Conservation (phyloP, 1,140 invertebrate genomes). For the Drosophila novamexicana region DNA sequence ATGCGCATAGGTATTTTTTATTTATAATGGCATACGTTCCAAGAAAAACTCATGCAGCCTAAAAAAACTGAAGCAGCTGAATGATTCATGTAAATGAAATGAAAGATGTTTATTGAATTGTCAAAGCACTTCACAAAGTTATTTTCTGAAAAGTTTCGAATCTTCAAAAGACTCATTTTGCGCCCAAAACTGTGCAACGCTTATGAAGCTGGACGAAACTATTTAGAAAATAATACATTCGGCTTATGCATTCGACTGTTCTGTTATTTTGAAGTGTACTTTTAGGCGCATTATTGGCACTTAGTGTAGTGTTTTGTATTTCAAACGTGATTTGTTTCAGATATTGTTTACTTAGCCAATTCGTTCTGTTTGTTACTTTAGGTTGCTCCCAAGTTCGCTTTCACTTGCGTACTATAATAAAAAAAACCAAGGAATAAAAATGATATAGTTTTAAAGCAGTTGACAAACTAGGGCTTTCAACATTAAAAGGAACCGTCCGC, state of each 20-base stretch:
- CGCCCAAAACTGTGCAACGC: neutral
- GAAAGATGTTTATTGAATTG: slow-evolving; percentile 5
- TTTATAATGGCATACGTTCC: neutral
- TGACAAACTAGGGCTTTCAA: slow-evolving; percentile 21
- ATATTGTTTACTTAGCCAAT: slow-evolving; percentile 71
- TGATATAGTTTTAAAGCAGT: slow-evolving; percentile 36
- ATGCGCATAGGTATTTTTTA: slow-evolving; percentile 32
- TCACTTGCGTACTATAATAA: slow-evolving; percentile 75
- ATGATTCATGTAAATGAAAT: slow-evolving; percentile 13
- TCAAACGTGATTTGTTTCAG: slow-evolving; percentile 19
- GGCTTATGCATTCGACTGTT: neutral
- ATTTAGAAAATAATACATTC: neutral
- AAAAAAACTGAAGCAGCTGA: slow-evolving; percentile 9
- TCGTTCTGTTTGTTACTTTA: slow-evolving; percentile 51
- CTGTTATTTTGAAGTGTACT: slow-evolving; percentile 26
- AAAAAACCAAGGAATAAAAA: slow-evolving; percentile 61
- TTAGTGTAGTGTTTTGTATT: slow-evolving; percentile 42
- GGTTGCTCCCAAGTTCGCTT: slow-evolving; percentile 66
- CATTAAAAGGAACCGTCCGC: slow-evolving; percentile 49
- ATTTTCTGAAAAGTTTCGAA: slow-evolving; percentile 7
- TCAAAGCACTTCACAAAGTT: neutral
- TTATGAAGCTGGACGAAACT: neutral
- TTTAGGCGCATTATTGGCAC: slow-evolving; percentile 67
- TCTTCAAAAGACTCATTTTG: neutral
- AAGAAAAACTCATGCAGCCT: slow-evolving; percentile 31